phyloP scores from a whole-genome alignment of 2,888 invertebrate species.

The Tenthredo amoena region DNA sequence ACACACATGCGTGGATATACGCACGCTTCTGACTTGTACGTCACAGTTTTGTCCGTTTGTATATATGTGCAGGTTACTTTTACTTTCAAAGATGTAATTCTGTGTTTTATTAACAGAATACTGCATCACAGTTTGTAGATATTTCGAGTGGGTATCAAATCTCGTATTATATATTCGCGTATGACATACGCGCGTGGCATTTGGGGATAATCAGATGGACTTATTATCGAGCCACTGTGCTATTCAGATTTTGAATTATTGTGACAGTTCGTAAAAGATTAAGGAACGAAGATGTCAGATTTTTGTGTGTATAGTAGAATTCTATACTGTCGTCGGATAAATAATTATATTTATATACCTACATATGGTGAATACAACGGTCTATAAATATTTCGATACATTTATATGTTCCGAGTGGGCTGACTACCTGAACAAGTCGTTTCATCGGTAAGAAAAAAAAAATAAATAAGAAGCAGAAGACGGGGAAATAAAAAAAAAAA shows the following conservation, averaged over 20 bases:
- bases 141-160: not conserved
- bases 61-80: slow-evolving; percentile 56
- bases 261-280: not conserved
- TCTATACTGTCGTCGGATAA: slow-evolving; percentile 17
- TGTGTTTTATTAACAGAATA: not conserved
- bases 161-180: not conserved
- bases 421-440: slow-evolving; percentile 43
- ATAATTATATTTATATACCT: slow-evolving; percentile 20
- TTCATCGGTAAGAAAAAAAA: not conserved
- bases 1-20: not conserved
- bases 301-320: not conserved
- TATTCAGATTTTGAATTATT: slow-evolving; percentile 3
- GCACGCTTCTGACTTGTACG: not conserved
- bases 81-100: slow-evolving; percentile 43
- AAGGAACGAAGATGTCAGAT: slow-evolving; percentile 15
- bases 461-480: not conserved
- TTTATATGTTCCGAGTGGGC: slow-evolving; percentile 24
- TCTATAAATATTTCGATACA: slow-evolving; percentile 45
- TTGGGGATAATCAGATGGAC: not conserved
- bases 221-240: slow-evolving; percentile 5
- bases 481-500: not conserved
- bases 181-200: not conserved
- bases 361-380: slow-evolving; percentile 21
- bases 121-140: not conserved
- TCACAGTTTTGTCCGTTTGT: slow-evolving; percentile 60